phyloP scores from a whole-genome alignment of 92 coral and sea anemone genomes.

The Umimayanthus kanabou region DNA sequence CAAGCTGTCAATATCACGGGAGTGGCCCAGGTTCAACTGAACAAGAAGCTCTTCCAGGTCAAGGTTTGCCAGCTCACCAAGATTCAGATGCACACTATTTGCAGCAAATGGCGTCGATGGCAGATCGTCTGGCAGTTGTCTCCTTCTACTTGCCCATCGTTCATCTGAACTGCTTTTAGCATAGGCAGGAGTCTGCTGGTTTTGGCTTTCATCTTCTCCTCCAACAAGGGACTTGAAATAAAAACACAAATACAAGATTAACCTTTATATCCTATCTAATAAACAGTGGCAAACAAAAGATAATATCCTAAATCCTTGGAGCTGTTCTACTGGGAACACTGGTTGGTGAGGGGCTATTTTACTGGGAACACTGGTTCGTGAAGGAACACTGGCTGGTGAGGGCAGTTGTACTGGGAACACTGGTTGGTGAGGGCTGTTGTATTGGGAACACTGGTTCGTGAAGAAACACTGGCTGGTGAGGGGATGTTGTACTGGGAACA shows the following conservation, averaged over 20 bases:
- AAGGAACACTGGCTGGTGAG: too few species aligned
- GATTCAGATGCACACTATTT: conserved; percentile 24
- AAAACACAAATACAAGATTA: background rate
- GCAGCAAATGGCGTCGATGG: conserved; percentile 24
- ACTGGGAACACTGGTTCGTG: too few species aligned
- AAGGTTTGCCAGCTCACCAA: conserved; percentile 61
- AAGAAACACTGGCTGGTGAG: too few species aligned
- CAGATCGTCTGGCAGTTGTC: background rate
- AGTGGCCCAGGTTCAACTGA: conserved; percentile 20
- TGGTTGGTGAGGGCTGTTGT: too few species aligned
- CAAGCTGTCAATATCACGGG: conserved; percentile 31
- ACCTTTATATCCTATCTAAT: background rate
- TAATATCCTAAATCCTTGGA: too few species aligned
- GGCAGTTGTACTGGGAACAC: too few species aligned
- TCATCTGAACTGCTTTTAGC: conserved; percentile 43
- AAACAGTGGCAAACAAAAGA: too few species aligned
- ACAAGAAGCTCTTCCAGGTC: conserved; percentile 60
- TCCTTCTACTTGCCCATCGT: conserved; percentile 28
- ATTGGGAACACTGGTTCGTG: too few species aligned
- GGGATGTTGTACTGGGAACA: too few species aligned
- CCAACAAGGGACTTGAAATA: background rate
- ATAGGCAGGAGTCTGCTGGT: background rate
- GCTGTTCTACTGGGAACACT: too few species aligned
- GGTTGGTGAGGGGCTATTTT: too few species aligned
- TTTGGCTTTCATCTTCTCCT: background rate